Evolutionary conservation across 2,113 vertebrate species (phyloP).

Genomic region (Tychaedon coryphoeus): DNA sequence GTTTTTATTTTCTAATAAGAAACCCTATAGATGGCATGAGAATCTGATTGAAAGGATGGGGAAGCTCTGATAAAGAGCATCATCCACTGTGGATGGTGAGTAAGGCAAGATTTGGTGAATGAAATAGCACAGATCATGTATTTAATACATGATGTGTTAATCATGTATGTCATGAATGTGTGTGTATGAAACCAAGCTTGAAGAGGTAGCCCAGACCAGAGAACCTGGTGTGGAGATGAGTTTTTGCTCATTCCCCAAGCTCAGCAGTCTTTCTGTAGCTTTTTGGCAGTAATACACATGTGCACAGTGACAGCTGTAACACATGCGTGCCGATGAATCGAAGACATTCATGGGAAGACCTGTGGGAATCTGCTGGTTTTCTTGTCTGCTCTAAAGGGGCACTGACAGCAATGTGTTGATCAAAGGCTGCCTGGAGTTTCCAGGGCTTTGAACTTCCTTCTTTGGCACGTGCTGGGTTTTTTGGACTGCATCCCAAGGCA

Average conservation of each 20-base stretch:
- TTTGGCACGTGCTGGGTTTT: background rate
- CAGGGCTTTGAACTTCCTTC: background rate
- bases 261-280: background rate
- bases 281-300: background rate
- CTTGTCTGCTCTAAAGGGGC: background rate
- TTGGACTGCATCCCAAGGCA: background rate
- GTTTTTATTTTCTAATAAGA: background rate
- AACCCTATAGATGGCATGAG: background rate
- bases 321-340: fast-evolving
- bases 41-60: background rate
- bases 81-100: background rate
- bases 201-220: background rate
- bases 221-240: background rate
- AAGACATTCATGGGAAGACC: background rate
- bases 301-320: background rate
- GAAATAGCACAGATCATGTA: background rate
- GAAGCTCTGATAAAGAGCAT: background rate
- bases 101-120: background rate
- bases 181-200: background rate
- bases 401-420: background rate
- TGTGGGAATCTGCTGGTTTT: background rate
- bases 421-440: background rate
- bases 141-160: background rate
- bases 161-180: background rate
- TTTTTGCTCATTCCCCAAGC: background rate